Evolutionary conservation across 2,888 invertebrate genomes (phyloP).

Genomic region (Coecobrya sp.): DNA sequence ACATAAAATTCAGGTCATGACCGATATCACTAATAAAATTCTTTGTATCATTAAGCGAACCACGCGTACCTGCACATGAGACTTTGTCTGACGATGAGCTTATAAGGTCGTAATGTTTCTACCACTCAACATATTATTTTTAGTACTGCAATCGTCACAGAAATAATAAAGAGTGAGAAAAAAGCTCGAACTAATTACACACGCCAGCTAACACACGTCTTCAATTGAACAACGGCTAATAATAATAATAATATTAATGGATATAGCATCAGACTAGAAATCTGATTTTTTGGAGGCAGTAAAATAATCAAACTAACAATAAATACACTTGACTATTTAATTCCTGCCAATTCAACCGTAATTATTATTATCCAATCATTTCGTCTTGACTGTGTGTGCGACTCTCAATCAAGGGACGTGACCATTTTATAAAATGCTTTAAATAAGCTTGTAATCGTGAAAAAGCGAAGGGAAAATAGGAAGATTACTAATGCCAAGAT

Average conservation of each 20-base stretch:
- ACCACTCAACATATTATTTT: neutral
- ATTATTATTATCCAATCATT: conserved; percentile 48
- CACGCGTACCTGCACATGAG: too few species aligned
- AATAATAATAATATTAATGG: neutral
- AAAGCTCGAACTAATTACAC: conserved; percentile 13
- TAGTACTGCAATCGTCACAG: conserved; percentile 2
- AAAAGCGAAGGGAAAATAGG: neutral
- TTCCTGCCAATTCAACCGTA: conserved; percentile 39
- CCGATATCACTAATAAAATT: conserved; percentile 58
- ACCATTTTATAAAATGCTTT: conserved; percentile 20
- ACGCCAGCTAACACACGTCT: conserved; percentile 20
- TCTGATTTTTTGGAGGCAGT: conserved; percentile 17
- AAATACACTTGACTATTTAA: conserved; percentile 20
- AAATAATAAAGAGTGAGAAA: conserved; percentile 24
- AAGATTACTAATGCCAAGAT: neutral
- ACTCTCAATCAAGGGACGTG: conserved; percentile 20
- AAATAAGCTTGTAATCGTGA: conserved; percentile 28
- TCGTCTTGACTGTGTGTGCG: neutral
- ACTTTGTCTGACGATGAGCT: too few species aligned
- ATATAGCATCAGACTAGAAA: neutral
- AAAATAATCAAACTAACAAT: neutral
- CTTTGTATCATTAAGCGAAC: neutral
- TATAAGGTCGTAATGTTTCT: neutral
- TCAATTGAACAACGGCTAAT: neutral
- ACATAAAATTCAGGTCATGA: conserved; percentile 71